These are phyloP conservation scores for Trissolcus brochymenae DNA, from an alignment of 2,888 invertebrate genomes.

Conservation along the genomic window DNA sequence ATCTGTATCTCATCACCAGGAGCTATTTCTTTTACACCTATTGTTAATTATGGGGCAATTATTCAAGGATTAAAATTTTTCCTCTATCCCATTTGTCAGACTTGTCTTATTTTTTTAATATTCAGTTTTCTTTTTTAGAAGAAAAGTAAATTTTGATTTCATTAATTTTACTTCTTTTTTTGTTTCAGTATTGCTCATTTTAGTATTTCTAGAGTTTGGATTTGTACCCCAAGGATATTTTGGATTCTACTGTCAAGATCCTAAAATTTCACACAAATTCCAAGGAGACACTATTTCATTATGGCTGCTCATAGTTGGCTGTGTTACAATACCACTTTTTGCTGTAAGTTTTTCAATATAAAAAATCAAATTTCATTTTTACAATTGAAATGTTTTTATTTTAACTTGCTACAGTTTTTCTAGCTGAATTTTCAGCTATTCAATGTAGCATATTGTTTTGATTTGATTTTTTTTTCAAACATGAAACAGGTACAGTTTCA, in stretches of 20 bases:
- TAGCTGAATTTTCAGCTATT: too few relatives aligned
- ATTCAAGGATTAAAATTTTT: too few relatives aligned
- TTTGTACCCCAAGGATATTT: slow-evolving; percentile 80
- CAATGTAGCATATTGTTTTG: too few relatives aligned
- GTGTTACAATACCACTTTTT: slow-evolving; percentile 79
- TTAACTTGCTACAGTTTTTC: neutral
- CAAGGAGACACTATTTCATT: slow-evolving; percentile 83
- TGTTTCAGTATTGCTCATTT: slow-evolving; percentile 79
- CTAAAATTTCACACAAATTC: slow-evolving; percentile 82
- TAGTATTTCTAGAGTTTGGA: slow-evolving; percentile 82
- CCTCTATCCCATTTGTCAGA: too few relatives aligned
- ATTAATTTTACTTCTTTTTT: slow-evolving; percentile 6
- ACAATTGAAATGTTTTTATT: neutral
- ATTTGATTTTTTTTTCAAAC: neutral
- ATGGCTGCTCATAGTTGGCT: slow-evolving; percentile 78
- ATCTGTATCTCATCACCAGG: too few relatives aligned
- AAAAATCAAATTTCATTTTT: neutral
- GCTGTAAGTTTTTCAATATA: slow-evolving; percentile 39
- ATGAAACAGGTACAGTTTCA: neutral
- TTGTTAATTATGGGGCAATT: too few relatives aligned
- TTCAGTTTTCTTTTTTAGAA: too few relatives aligned
- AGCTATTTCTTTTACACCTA: too few relatives aligned
- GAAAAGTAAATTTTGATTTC: too few relatives aligned
- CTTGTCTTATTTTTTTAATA: too few relatives aligned
- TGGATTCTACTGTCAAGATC: slow-evolving; percentile 86